Evolutionary conservation across 2,888 invertebrate species (phyloP), one percentile per base, ranked within the genome.

Genomic region (Mechanitis mazaeus): DNA sequence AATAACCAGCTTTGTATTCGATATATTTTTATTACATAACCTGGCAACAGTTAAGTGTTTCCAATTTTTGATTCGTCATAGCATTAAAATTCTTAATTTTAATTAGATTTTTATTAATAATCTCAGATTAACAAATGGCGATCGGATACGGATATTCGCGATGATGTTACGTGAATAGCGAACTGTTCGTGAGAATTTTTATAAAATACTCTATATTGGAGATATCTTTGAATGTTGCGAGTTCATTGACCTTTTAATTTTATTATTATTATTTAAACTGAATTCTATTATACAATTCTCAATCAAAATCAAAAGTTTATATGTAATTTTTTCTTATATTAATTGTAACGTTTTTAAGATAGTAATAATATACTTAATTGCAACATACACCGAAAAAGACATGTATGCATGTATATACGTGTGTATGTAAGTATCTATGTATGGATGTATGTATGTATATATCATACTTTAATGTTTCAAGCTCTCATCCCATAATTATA

Each of bases 11-110:
- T 20, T 20, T 20, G 20, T 20, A 9, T 42, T 9, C 56, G 61
- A 59, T 54, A 64, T 56, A 46, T 42, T 55, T 60, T 64, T 60
- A 46, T 53, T 46, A 38, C 54, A 6, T 31, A 31, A 50, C 31
- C 28, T 31, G n/a, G 50, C 50, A 50, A 50, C 50, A n/a, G 31
- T 63, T 56, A 60, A 59, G 64, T 62, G 61, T 56, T 66, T 64
- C 61, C 61, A 54, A 64, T 68, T 64, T 67, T 50, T 55, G 64
- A 68, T 68, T 68, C 61, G 66, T 50, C 54, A 64, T 64, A 64
- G 58, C 55, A 60, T 60, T 60, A 64, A 60, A 58, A 46, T 61
- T 63, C 59, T 56, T 55, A 58, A 63, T 61, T 55, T 62, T 61
- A 65, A 65, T 67, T 64, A 63, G 59, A 58, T 46, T 59, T 57